Percentiles rank a stretch among this genome's conserved stretches.
phyloP scores from a whole-genome alignment of 2,888 invertebrate species.

The Ceraclea dissimilis region DNA sequence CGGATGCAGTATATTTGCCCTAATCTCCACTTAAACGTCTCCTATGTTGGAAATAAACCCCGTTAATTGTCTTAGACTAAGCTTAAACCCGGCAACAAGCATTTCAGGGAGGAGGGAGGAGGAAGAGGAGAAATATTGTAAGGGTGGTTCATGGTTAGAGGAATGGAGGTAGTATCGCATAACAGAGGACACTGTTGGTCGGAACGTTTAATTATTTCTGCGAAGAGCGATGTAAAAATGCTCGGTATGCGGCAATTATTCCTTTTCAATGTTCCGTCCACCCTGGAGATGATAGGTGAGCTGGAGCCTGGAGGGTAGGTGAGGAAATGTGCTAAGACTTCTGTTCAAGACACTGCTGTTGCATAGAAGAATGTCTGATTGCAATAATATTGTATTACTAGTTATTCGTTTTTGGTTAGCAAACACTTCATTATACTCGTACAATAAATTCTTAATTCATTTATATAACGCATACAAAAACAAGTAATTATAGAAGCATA shows the following conservation, averaged over 20 bases:
- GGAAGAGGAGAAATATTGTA: conserved; percentile 1
- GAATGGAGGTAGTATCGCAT: conserved; percentile 8
- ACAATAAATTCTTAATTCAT: too few species aligned
- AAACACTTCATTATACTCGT: too few species aligned
- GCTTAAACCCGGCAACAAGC: conserved; percentile 7
- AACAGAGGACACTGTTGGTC: conserved; percentile 11
- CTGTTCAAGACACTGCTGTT: too few species aligned
- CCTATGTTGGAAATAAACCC: not conserved
- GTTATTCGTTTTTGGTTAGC: too few species aligned
- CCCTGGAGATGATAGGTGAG: conserved; percentile 13
- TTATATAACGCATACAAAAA: too few species aligned
- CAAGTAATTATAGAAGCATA: too few species aligned
- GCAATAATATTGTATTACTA: too few species aligned
- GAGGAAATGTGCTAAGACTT: not conserved
- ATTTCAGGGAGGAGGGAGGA: not conserved
- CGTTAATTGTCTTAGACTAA: conserved; percentile 8
- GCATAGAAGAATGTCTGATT: too few species aligned
- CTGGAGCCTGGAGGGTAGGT: conserved; percentile 30
- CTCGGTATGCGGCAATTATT: conserved; percentile 26
- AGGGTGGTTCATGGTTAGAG: not conserved
- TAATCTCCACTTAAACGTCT: not conserved
- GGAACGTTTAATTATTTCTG: conserved; percentile 26
- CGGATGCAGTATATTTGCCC: conserved; percentile 2
- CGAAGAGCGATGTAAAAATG: conserved; percentile 24
- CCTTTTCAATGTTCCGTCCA: conserved; percentile 11